These are phyloP conservation scores for Oostethus manadensis DNA, from an alignment of 2,113 vertebrate genomes.

Conservation along the genomic window DNA sequence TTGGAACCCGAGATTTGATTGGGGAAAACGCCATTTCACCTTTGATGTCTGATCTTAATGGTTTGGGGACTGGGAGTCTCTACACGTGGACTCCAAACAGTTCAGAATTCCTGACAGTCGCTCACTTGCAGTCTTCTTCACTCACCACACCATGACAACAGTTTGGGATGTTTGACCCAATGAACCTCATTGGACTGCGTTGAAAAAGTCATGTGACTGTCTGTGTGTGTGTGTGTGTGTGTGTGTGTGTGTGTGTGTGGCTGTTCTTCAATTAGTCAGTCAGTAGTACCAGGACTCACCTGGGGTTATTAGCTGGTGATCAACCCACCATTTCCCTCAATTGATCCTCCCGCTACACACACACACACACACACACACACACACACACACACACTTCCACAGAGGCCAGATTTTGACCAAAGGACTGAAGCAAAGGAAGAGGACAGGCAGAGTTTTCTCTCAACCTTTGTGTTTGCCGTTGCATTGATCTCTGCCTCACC, in stretches of 20 bases:
- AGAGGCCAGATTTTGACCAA: slow-evolving; percentile 2
- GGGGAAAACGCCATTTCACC: too few relatives aligned
- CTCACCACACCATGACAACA: too few relatives aligned
- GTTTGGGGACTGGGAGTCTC: too few relatives aligned
- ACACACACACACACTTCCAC: slow-evolving; percentile 12
- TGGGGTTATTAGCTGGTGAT: slow-evolving; percentile 43
- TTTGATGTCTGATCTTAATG: too few relatives aligned
- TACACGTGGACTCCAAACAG: too few relatives aligned
- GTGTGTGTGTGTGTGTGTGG: slow-evolving; percentile 1
- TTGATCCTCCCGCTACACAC: slow-evolving; percentile 18
- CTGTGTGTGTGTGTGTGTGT: background rate
- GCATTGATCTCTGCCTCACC: slow-evolving; percentile 62
- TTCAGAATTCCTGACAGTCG: too few relatives aligned
- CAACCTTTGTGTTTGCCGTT: slow-evolving; percentile 57
- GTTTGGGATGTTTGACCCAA: too few relatives aligned
- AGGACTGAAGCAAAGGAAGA: background rate
- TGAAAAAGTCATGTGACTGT: background rate
- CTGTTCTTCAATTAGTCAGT: slow-evolving; percentile 14
- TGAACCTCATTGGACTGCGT: too few relatives aligned
- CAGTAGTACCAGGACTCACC: slow-evolving; percentile 28
- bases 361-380: slow-evolving; percentile 5
- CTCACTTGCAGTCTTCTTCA: too few relatives aligned
- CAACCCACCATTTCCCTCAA: slow-evolving; percentile 39
- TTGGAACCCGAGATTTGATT: too few relatives aligned
- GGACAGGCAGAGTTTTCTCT: slow-evolving; percentile 32